Evolutionary conservation across 2,797 vertebrate genomes (phyloP), one percentile per base, ranked within the genome.

Genomic region (Paramormyrops hopkinsi): DNA sequence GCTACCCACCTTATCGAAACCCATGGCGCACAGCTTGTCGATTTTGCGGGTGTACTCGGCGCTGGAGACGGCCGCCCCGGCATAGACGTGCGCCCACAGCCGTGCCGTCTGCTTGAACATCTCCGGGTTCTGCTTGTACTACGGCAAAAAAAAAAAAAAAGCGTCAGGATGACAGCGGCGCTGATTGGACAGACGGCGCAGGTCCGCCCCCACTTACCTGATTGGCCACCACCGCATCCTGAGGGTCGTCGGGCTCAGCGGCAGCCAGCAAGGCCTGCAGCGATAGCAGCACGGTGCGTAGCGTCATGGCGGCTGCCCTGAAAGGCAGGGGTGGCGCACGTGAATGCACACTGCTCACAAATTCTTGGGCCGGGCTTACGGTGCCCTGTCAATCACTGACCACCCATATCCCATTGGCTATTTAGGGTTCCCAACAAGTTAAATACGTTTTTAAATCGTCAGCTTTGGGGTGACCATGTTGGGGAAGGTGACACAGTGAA

Each of bases 1-100:
- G 79, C 41, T 19, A 96, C 97, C 97, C 95, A 99, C 98, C 97
- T 97, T 99, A 96, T 99, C 99, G 90, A 99, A 99, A 95, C 99
- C 99, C 98, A 99, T 99, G 95, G 98, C 97, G 96, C 98, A 99
- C 93, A 99, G 97, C 95, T 99, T 99, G 96, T 99, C 99, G 98
- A 99, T 99, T 97, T 99, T 99, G 95, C 97, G 96, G 91, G 97
- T 98, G 96, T 99, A 99, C 94, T 99, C 99, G 79, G 97, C 97
- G 97, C 97, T 97, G 95, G 98, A 98, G 95, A 97, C 96, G 2
- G 99, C 97, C 91, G 99, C 99, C 88, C 97, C 97, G 91, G 97
- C 98, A 91, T 99, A 99, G 94, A 99, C 96, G 46, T 99, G 97
- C 91, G 98, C 97, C 98, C 98, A 99, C 93, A 99, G 97, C 90